These are phyloP conservation scores for Zaprionus davidi DNA, from an alignment of 1,140 invertebrate genomes.

Conservation along the genomic window DNA sequence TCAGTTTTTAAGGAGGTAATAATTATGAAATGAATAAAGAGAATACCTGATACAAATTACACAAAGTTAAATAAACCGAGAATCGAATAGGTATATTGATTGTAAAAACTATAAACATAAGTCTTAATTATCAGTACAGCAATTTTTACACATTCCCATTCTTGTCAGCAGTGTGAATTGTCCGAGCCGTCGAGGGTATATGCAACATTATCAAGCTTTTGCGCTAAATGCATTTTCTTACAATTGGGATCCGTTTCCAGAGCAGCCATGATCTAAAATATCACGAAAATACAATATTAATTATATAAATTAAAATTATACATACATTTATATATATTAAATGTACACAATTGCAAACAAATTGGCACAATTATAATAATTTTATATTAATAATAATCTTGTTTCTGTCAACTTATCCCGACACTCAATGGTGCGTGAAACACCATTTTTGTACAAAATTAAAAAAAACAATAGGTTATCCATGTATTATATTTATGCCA, in stretches of 20 bases:
- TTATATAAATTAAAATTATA: too few relatives aligned
- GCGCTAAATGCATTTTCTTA: conserved; percentile 94
- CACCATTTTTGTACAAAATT: too few relatives aligned
- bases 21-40: neutral
- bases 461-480: too few relatives aligned
- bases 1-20: too few relatives aligned
- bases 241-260: conserved; percentile 92
- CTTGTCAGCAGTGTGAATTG: conserved; percentile 82
- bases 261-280: conserved; percentile 88
- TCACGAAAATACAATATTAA: too few relatives aligned
- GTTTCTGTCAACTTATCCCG: too few relatives aligned
- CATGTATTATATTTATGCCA: too few relatives aligned
- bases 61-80: neutral
- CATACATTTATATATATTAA: neutral
- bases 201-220: conserved; percentile 95
- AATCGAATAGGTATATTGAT: neutral
- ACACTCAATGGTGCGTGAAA: too few relatives aligned
- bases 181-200: conserved; percentile 93
- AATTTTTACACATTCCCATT: conserved; percentile 10
- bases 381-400: too few relatives aligned
- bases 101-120: neutral
- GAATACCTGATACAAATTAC: neutral
- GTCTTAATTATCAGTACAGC: neutral
- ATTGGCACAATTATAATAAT: too few relatives aligned
- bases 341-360: too few relatives aligned